These are phyloP conservation scores for Cyclopterus lumpus DNA, from an alignment of 2,797 vertebrate genomes.

Conservation along the genomic window DNA sequence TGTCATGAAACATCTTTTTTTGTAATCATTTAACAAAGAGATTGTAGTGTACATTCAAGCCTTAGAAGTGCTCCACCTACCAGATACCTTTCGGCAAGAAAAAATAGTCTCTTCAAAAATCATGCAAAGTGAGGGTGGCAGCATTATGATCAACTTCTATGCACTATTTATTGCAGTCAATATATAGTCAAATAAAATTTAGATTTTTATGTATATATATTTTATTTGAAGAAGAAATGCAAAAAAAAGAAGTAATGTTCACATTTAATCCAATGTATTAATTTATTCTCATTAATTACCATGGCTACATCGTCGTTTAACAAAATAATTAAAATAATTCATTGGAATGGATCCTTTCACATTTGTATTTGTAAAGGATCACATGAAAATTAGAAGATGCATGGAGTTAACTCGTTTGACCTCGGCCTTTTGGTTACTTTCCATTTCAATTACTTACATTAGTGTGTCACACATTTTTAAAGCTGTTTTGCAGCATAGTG, in stretches of 20 bases:
- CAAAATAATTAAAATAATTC: neutral
- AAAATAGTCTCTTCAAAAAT: neutral
- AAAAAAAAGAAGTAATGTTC: neutral
- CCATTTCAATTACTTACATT: neutral
- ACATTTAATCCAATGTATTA: neutral
- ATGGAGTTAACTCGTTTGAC: neutral
- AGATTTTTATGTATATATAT: no score
- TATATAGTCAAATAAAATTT: no score
- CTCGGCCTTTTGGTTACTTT: neutral
- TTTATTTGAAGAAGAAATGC: neutral
- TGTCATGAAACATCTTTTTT: neutral
- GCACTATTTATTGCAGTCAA: no score
- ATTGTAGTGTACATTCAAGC: constrained; percentile 1
- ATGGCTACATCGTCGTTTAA: neutral
- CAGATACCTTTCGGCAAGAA: neutral
- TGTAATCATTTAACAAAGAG: neutral
- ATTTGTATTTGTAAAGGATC: neutral
- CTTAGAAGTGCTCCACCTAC: neutral
- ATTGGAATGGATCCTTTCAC: neutral
- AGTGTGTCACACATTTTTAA: neutral
- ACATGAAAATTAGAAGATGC: neutral
- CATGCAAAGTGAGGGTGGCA: neutral
- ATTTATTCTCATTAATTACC: neutral
- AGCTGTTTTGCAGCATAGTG: neutral
- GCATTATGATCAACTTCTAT: neutral